Conservation (phyloP, 2,113 vertebrate genomes). For the Hemiprocne comata region DNA sequence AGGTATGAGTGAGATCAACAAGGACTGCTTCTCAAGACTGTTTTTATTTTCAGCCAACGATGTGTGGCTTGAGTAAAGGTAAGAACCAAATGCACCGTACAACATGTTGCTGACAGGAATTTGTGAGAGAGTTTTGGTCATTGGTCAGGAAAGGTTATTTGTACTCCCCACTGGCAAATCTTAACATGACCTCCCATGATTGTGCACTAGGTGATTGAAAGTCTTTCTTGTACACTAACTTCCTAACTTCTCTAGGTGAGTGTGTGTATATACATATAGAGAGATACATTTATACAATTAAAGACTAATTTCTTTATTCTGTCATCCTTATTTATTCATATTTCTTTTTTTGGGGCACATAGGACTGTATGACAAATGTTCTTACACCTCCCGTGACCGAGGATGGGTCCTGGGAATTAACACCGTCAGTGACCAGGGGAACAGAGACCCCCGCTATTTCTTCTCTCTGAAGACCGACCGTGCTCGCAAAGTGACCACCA, state of each 20-base stretch:
- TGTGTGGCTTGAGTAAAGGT: background rate
- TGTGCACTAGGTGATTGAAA: background rate
- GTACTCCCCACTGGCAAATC: background rate
- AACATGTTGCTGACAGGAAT: background rate
- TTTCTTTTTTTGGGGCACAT: constrained; percentile 77
- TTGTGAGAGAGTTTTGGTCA: background rate
- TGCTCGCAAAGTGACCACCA: constrained; percentile 91
- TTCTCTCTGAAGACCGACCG: constrained; percentile 98
- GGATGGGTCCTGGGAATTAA: constrained; percentile 97
- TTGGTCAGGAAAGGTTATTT: background rate
- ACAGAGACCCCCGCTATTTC: constrained; percentile 96
- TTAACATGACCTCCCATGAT: background rate
- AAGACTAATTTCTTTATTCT: constrained; percentile 17
- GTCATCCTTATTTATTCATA: constrained; percentile 68
- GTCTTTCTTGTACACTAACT: background rate
- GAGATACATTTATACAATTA: background rate
- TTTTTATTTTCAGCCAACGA: background rate
- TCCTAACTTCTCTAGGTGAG: constrained; percentile 17
- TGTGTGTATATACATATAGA: background rate
- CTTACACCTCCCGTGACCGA: constrained; percentile 95
- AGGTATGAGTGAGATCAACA: background rate
- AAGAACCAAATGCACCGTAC: background rate
- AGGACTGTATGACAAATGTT: constrained; percentile 99
- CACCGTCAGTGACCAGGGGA: constrained; percentile 90
- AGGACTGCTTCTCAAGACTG: background rate